A percentile compares a stretch with the other conserved stretches of the same genome.
phyloP scores from a whole-genome alignment of 1,140 invertebrate genomes.

The Harlomillsia oculata region DNA sequence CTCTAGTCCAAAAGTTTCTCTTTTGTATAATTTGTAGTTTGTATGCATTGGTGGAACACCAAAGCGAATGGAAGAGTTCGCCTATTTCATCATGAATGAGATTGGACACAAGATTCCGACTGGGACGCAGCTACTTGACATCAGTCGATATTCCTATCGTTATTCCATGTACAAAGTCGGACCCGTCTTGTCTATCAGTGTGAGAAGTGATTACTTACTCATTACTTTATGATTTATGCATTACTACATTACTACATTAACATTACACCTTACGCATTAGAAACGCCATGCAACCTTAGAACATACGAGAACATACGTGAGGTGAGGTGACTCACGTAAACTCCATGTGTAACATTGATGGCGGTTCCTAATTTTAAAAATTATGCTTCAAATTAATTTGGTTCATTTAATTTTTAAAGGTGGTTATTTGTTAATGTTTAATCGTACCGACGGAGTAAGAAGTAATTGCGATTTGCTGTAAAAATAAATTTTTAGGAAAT shows the following conservation, averaged over 20 bases:
- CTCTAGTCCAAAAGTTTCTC: no score
- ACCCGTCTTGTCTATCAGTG: conserved; percentile 80
- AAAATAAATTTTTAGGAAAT: no score
- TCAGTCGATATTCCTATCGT: conserved; percentile 82
- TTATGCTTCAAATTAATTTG: no score
- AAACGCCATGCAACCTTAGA: no score
- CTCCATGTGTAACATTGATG: no score
- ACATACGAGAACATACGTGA: no score
- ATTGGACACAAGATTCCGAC: conserved; percentile 79
- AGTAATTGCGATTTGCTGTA: no score
- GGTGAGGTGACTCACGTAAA: no score
- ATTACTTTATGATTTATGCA: background rate
- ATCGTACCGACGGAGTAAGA: no score
- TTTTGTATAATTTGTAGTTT: conserved; percentile 76
- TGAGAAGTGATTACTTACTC: conserved; percentile 51
- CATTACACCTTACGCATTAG: background rate
- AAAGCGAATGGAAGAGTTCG: conserved; percentile 87
- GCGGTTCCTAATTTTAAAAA: no score
- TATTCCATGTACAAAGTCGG: conserved; percentile 97
- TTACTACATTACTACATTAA: background rate
- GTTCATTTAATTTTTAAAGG: no score
- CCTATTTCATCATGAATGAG: conserved; percentile 80
- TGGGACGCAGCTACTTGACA: conserved; percentile 75
- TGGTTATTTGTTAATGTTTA: no score
- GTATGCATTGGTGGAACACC: conserved; percentile 96